Base-by-base conservation (phyloP, 2,113 vertebrate genomes). In the Salvator merianae region DNA sequence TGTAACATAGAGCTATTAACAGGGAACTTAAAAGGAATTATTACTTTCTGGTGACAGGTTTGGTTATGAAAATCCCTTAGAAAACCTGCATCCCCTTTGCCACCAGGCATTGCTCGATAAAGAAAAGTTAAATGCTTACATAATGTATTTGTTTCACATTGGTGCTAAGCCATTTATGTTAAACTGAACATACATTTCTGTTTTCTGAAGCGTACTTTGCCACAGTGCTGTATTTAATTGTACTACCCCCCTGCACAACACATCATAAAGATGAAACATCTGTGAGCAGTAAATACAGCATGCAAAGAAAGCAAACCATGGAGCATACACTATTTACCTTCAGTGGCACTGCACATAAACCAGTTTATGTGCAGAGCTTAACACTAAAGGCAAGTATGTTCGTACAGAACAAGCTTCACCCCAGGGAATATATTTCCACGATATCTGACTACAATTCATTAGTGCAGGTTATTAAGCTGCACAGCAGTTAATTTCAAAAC, bases 191-290 rank as follows among this genome's bases (percentile, higher is more conserved):
- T 53, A 36, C 59, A 73, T 84, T 91, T 88, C 86, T 72, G 81
- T 92, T 92, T 70, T 76, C 30, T 79, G 79, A 94, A 90, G 72
- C 3, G 53, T 38, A 79, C 18, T 65, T 81, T 93, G 83, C 53
- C 83, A 86, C 7, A 0, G 63, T 85, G 79, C 59, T 86, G 82
- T 77, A 84, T 87, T 91, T 87, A 90, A 89, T 62, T 86, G 71
- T 85, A 87, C 74, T 34, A 36, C 84, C 55, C 88, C n/a, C 81
- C 77, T 85, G 88, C 85, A 77, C 74, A 75, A 68, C 34, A 82
- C 88, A 90, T 91, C 88, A 81, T 84, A 83, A 88, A 83, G 87
- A 82, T 0, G 1, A 86, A 87, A 85, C 89, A 89, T 90, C 86
- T 93, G 89, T 79, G 70, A 84, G 80, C 34, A 77, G 73, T 86